Evolutionary conservation across 2,888 invertebrate species (phyloP).

Genomic region (Dolichopus griseipennis): DNA sequence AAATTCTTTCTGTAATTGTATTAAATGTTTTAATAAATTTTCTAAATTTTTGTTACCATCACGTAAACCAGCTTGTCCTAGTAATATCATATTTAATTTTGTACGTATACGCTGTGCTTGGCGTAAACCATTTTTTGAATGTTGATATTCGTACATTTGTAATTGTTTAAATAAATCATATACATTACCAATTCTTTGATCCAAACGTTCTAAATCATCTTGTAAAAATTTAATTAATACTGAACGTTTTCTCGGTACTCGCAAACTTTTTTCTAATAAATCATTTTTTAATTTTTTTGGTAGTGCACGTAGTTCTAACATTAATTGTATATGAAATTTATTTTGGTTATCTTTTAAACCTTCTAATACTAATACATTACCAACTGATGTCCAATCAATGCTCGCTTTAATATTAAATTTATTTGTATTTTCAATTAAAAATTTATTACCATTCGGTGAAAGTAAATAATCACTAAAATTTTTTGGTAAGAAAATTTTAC

Average conservation of each 20-base stretch:
- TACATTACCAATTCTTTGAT: conserved; percentile 46
- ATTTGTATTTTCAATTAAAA: conserved; percentile 40
- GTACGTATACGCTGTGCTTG: conserved; percentile 45
- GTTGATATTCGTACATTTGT: conserved; percentile 42
- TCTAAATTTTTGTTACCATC: conserved; percentile 46
- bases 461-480: conserved; percentile 46
- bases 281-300: conserved; percentile 29
- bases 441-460: conserved; percentile 44
- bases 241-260: conserved; percentile 35
- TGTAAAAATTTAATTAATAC: conserved; percentile 36
- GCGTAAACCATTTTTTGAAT: conserved; percentile 41
- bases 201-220: conserved; percentile 31
- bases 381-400: conserved; percentile 39
- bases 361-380: conserved; percentile 46
- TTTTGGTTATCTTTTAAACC: conserved; percentile 48
- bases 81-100: conserved; percentile 50
- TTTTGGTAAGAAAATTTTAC: conserved; percentile 47
- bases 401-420: conserved; percentile 37
- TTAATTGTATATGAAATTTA: conserved; percentile 45
- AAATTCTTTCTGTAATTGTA: conserved; percentile 32
- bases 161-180: conserved; percentile 44
- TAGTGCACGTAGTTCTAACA: conserved; percentile 38
- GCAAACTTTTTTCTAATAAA: conserved; percentile 28
- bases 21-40: conserved; percentile 40
- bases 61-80: conserved; percentile 52